These are phyloP conservation scores for Catalaphyllia jardinei DNA, from an alignment of 64 coral and sea anemone species.

Conservation along the genomic window DNA sequence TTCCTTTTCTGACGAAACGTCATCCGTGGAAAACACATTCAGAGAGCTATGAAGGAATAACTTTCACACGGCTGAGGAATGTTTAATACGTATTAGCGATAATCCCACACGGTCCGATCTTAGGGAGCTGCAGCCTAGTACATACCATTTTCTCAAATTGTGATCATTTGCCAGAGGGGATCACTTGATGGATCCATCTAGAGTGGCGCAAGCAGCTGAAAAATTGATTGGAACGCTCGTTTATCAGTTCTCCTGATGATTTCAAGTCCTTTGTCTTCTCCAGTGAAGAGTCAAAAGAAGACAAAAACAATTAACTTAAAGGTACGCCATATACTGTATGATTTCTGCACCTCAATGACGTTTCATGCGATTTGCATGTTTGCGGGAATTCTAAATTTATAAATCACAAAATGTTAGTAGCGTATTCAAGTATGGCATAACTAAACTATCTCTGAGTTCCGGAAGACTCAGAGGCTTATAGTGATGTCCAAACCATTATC, in stretches of 20 bases:
- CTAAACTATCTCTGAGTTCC: too few species aligned
- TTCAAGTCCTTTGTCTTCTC: not conserved
- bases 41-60: not conserved
- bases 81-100: constrained; percentile 35
- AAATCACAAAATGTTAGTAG: too few species aligned
- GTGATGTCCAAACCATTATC: too few species aligned
- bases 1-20: not conserved
- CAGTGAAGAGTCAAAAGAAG: not conserved
- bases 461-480: too few species aligned
- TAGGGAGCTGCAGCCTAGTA: not conserved
- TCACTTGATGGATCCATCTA: not conserved
- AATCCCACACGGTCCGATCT: not conserved
- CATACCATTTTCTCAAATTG: constrained; percentile 31
- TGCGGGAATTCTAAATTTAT: too few species aligned
- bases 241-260: not conserved
- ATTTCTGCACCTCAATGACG: not conserved
- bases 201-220: not conserved
- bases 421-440: too few species aligned
- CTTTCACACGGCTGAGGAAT: constrained; percentile 4
- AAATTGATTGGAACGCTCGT: not conserved
- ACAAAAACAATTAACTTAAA: not conserved
- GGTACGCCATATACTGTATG: not conserved
- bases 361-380: too few species aligned
- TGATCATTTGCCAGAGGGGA: not conserved
- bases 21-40: not conserved